phyloP scores from a whole-genome alignment of 2,888 invertebrate species.

The Nephrotoma flavescens region DNA sequence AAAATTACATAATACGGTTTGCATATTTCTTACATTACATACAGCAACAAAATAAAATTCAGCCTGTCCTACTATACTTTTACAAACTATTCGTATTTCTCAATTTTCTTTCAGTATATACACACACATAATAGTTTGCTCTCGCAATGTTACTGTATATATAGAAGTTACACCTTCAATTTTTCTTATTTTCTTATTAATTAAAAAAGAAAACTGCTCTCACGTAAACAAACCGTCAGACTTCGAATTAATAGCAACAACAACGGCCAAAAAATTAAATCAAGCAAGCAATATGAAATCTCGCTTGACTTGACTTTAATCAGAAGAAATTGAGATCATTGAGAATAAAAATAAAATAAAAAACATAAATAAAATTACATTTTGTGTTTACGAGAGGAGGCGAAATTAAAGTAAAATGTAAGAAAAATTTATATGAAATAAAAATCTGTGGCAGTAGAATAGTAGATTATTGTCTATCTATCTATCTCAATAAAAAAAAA shows the following conservation, averaged over 20 bases:
- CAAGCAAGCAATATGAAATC: neutral
- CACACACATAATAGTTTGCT: neutral
- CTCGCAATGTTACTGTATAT: neutral
- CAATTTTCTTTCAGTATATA: neutral
- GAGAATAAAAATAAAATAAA: neutral
- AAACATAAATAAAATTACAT: neutral
- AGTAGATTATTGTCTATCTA: neutral
- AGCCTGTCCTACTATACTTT: neutral
- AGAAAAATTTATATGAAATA: neutral
- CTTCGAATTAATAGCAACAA: neutral
- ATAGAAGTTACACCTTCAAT: neutral
- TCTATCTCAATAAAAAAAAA: neutral
- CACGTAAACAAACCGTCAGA: neutral
- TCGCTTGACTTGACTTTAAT: conserved; percentile 1
- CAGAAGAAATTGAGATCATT: conserved; percentile 3
- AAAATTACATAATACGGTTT: neutral
- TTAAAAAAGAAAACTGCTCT: neutral
- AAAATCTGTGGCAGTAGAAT: conserved; percentile 3
- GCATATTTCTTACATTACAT: neutral
- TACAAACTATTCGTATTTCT: neutral
- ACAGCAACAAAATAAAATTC: neutral
- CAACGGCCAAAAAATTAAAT: neutral
- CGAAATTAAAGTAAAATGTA: neutral
- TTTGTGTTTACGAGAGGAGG: neutral
- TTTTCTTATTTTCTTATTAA: neutral